Conservation (phyloP, 2,797 vertebrate species). For the Phataginus tricuspis region DNA sequence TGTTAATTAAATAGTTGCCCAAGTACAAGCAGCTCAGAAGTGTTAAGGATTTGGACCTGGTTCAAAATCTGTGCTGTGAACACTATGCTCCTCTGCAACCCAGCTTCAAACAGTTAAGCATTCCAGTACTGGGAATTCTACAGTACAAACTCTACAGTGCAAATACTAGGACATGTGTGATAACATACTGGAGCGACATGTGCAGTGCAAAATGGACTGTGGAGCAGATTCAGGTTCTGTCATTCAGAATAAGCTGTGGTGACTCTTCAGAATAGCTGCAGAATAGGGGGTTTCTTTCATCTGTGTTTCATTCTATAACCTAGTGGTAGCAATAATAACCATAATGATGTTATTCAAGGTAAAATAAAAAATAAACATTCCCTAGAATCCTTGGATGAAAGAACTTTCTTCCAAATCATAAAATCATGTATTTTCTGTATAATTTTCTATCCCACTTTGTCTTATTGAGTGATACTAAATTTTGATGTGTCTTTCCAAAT, state of each 20-base stretch:
- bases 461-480: slow-evolving; percentile 6
- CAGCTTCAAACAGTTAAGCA: neutral
- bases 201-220: neutral
- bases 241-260: neutral
- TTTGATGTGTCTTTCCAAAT: neutral
- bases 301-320: neutral
- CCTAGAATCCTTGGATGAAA: neutral
- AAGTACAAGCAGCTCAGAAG: slow-evolving; percentile 36
- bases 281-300: neutral
- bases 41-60: neutral
- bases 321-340: neutral
- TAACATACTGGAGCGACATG: neutral
- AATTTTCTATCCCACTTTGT: neutral
- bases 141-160: neutral
- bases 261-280: neutral
- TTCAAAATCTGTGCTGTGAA: slow-evolving; percentile 24
- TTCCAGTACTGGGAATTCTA: slow-evolving; percentile 28
- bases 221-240: neutral
- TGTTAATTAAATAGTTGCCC: slow-evolving; percentile 60
- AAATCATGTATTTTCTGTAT: neutral
- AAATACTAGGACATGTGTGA: neutral
- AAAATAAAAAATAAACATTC: slow-evolving; percentile 47
- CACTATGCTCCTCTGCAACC: neutral
- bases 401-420: neutral
- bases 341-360: neutral